These are phyloP conservation scores for Elephantulus edwardii DNA, from an alignment of 2,113 vertebrate species.

Conservation along the genomic window DNA sequence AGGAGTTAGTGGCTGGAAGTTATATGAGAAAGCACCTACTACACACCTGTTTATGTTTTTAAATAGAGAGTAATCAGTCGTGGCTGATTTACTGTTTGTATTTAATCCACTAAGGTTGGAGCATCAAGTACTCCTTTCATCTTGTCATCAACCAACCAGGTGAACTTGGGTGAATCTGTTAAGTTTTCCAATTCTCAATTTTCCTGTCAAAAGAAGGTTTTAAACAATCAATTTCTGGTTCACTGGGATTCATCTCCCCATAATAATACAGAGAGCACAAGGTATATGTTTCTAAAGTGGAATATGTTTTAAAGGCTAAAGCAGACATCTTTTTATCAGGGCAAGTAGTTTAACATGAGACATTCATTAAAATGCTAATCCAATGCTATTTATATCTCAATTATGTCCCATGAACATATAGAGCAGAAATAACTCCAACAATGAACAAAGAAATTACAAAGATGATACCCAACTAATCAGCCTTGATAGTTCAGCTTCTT, in stretches of 20 bases:
- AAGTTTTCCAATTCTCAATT: background rate
- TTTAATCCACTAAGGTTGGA: background rate
- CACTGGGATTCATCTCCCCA: background rate
- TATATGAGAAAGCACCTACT: background rate
- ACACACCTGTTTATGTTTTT: conserved; percentile 44
- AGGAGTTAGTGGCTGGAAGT: background rate
- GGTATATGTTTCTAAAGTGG: background rate
- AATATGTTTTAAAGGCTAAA: background rate
- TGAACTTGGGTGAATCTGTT: background rate
- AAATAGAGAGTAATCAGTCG: conserved; percentile 41
- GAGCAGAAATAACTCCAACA: background rate
- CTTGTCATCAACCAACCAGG: background rate
- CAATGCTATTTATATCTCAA: background rate
- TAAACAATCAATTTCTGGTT: background rate
- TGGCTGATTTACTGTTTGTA: background rate
- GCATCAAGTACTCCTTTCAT: background rate
- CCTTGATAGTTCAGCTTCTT: background rate
- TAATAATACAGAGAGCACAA: background rate
- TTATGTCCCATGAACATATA: background rate
- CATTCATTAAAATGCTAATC: conserved; percentile 28
- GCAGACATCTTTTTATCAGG: background rate
- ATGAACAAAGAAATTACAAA: background rate
- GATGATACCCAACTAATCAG: background rate
- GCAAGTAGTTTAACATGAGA: background rate
- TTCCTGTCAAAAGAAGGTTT: background rate